Conservation (phyloP, 2,797 vertebrate species). For the Babyrousa celebensis region DNA sequence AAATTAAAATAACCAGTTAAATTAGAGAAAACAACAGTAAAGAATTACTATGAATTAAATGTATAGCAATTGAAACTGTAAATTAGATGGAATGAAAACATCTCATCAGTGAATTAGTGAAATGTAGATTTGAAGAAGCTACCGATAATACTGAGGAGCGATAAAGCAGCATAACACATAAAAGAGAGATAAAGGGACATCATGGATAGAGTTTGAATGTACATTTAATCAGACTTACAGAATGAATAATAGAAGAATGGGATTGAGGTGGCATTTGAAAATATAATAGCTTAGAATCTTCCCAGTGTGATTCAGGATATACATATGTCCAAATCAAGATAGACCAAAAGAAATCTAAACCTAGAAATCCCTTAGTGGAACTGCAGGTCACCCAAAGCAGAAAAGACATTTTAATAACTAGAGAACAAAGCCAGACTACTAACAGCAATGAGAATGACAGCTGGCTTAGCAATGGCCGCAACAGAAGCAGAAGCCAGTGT, state of each 20-base stretch:
- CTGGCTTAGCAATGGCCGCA: background rate
- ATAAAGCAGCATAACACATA: background rate
- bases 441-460: background rate
- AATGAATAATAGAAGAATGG: background rate
- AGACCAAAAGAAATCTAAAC: conserved; percentile 21
- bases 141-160: background rate
- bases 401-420: background rate
- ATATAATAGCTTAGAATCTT: conserved; percentile 29
- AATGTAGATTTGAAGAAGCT: conserved; percentile 30
- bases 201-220: background rate
- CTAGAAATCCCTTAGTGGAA: background rate
- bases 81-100: background rate
- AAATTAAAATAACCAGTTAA: conserved; percentile 57
- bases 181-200: background rate
- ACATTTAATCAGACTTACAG: background rate
- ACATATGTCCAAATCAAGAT: background rate
- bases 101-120: conserved; percentile 30
- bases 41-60: conserved; percentile 27
- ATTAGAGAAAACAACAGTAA: conserved; percentile 19
- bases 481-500: background rate
- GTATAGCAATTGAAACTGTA: conserved; percentile 7
- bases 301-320: background rate
- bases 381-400: conserved; percentile 12
- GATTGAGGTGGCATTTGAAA: conserved; percentile 33
- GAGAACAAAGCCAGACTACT: background rate